Conservation (phyloP, 2,113 vertebrate genomes). For the Erinaceus europaeus region DNA sequence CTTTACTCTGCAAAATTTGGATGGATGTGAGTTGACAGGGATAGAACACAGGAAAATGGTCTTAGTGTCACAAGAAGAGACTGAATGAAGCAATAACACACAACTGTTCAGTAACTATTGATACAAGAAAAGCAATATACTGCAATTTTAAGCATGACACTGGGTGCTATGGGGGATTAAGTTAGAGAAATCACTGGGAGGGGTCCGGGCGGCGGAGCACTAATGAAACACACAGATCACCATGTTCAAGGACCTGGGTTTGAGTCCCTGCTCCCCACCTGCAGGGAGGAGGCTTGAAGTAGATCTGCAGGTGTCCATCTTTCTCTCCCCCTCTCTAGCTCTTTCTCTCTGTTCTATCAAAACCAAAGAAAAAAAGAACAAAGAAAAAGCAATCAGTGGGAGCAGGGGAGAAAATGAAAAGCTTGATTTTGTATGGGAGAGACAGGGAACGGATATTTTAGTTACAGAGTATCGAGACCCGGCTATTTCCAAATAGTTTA, state of each 20-base stretch:
- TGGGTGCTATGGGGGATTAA: not conserved
- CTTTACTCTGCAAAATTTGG: too few species aligned
- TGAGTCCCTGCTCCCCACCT: too few species aligned
- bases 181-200: not conserved
- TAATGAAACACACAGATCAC: too few species aligned
- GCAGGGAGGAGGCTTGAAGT: too few species aligned
- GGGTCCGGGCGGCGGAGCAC: too few species aligned
- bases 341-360: too few species aligned
- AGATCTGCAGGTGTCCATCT: too few species aligned
- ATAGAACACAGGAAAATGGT: not conserved
- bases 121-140: not conserved
- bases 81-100: not conserved
- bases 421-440: not conserved
- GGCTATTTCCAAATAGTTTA: constrained; percentile 45
- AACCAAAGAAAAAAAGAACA: too few species aligned
- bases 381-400: too few species aligned
- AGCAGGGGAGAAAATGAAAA: not conserved
- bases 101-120: not conserved
- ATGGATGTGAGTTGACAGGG: not conserved
- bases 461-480: not conserved
- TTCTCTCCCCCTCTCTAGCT: too few species aligned
- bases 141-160: not conserved
- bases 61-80: not conserved
- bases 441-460: not conserved
- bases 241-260: too few species aligned